phyloP scores from a whole-genome alignment of 2,797 vertebrate genomes.

The Lutjanus argentimaculatus region DNA sequence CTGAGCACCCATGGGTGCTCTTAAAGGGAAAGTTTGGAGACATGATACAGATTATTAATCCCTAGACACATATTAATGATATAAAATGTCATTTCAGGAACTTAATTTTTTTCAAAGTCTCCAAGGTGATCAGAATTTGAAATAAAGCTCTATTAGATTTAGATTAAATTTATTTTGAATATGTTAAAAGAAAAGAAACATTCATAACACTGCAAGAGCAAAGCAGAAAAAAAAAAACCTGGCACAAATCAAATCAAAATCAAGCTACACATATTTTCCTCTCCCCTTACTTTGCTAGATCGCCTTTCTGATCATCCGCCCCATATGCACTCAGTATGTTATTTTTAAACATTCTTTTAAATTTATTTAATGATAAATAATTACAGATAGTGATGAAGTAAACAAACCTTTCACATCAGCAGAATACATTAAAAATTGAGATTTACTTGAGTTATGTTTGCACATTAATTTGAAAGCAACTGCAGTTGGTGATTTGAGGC shows the following conservation, averaged over 20 bases:
- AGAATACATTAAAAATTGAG: not conserved
- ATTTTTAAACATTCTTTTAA: no score
- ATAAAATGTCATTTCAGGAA: not conserved
- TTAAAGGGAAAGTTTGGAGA: conserved; percentile 56
- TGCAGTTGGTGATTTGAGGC: not conserved
- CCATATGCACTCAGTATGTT: no score
- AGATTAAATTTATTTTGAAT: no score
- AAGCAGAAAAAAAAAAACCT: no score
- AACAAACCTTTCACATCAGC: not conserved
- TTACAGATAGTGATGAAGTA: not conserved
- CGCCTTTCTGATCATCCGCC: no score
- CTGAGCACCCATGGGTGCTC: conserved; percentile 29
- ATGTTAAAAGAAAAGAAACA: no score
- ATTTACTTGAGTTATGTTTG: not conserved
- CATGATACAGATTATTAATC: not conserved
- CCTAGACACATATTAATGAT: not conserved
- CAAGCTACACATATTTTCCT: not conserved
- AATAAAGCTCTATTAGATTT: no score
- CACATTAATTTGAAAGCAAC: not conserved
- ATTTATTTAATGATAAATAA: no score
- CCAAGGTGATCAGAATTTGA: no score
- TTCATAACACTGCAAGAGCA: no score
- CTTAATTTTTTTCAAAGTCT: not conserved
- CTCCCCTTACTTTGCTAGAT: no score
- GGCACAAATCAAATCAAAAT: no score